These are phyloP conservation scores for Auanema freiburgensis DNA, from an alignment of 2,888 invertebrate genomes.

Conservation along the genomic window DNA sequence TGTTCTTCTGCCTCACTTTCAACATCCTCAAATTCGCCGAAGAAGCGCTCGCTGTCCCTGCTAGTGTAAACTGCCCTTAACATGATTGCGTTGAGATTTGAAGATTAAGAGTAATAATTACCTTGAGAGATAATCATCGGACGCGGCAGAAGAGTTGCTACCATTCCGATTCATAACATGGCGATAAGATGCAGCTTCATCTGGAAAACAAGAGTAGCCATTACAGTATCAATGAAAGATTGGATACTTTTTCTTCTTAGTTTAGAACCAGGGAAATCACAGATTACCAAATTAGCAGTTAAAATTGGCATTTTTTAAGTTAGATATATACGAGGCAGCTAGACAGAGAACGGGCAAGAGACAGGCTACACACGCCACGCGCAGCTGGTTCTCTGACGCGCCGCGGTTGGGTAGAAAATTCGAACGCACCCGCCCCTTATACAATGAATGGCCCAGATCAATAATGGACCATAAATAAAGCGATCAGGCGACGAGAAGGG, in stretches of 20 bases:
- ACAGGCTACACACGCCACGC: conserved; percentile 6
- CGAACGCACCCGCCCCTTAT: conserved; percentile 4
- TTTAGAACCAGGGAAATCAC: neutral
- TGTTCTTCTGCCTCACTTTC: conserved; percentile 28
- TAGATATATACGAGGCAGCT: no score
- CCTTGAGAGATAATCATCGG: neutral
- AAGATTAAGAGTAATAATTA: neutral
- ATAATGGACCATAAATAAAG: neutral
- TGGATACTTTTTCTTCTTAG: no score
- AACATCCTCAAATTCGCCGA: conserved; percentile 21
- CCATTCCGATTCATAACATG: conserved; percentile 1
- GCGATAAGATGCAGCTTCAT: neutral
- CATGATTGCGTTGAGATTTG: neutral
- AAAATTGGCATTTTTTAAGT: conserved; percentile 1
- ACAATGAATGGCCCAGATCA: conserved; percentile 1
- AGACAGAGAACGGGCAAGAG: conserved; percentile 4
- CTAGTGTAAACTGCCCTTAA: conserved; percentile 22
- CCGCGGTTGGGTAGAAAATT: conserved; percentile 9
- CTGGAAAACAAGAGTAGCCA: no score
- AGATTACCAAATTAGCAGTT: neutral
- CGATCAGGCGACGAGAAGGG: neutral
- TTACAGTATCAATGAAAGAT: no score
- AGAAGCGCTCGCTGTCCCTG: conserved; percentile 37
- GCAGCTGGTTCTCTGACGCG: conserved; percentile 1
- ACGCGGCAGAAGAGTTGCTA: neutral